Conservation (phyloP, 1,140 invertebrate species). For the Paramacrobiotus metropolitanus region DNA sequence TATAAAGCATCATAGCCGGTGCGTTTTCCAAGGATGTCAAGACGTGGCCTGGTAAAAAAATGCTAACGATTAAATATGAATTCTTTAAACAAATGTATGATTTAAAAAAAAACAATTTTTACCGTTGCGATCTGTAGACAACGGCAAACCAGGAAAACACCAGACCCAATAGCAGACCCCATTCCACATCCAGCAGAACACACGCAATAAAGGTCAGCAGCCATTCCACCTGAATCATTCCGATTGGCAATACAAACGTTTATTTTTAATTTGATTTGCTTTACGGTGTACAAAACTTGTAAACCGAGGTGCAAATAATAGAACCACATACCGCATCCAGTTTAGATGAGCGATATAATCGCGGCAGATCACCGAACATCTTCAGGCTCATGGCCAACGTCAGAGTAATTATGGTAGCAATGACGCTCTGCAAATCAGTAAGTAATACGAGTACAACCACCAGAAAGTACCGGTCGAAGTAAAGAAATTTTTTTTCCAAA, state of each 20-base stretch:
- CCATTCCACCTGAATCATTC: not conserved
- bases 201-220: not conserved
- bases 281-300: not conserved
- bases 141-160: not conserved
- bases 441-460: not conserved
- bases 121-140: too few relatives aligned
- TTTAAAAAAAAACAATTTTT: too few relatives aligned
- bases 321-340: not conserved
- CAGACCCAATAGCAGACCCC: not conserved
- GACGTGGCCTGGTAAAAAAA: too few relatives aligned
- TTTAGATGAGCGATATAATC: not conserved
- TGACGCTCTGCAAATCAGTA: not conserved
- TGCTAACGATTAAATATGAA: too few relatives aligned
- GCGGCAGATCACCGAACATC: not conserved
- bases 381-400: not conserved
- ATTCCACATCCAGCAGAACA: not conserved
- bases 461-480: not conserved
- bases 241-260: too few relatives aligned
- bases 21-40: too few relatives aligned
- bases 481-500: not conserved
- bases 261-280: not conserved
- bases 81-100: too few relatives aligned
- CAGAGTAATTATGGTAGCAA: not conserved
- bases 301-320: not conserved
- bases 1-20: too few relatives aligned